Evolutionary conservation across 2,797 vertebrate genomes (phyloP).

Genomic region (Ambastaia sidthimunki): DNA sequence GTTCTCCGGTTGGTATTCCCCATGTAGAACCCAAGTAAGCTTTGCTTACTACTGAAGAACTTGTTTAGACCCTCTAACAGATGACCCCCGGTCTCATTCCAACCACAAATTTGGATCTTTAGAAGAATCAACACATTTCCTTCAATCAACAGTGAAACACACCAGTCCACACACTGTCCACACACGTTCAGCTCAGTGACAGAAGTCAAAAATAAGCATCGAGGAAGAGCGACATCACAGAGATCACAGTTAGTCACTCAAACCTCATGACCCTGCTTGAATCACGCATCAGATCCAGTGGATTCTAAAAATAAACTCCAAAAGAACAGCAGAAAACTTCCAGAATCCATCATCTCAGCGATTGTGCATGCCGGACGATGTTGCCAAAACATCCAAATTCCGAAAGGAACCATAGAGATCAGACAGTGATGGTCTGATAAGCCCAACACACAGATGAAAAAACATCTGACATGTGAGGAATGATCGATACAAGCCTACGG

Average conservation of each 20-base stretch:
- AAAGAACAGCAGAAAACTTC: slow-evolving; percentile 26
- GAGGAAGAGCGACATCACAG: not conserved
- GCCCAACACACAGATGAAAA: not conserved
- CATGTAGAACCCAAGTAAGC: slow-evolving; percentile 64
- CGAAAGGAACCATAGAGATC: not conserved
- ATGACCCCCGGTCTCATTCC: not conserved
- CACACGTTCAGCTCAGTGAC: not conserved
- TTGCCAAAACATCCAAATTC: slow-evolving; percentile 20
- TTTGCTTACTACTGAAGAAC: not conserved
- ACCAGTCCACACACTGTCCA: not conserved
- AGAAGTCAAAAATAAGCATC: slow-evolving; percentile 19
- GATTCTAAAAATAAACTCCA: slow-evolving; percentile 42
- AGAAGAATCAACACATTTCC: slow-evolving; percentile 1
- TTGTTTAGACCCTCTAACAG: not conserved
- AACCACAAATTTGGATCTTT: not conserved
- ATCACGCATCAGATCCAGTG: slow-evolving; percentile 34
- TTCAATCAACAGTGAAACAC: not conserved
- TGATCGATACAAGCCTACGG: slow-evolving; percentile 20
- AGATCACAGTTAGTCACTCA: slow-evolving; percentile 37
- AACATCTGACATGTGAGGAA: not conserved
- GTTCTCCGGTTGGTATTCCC: slow-evolving; percentile 77
- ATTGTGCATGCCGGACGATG: not conserved
- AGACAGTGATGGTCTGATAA: not conserved
- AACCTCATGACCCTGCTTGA: slow-evolving; percentile 47
- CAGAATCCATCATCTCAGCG: not conserved